phyloP scores from a whole-genome alignment of 2,888 invertebrate genomes.

The Cybosia mesomella region DNA sequence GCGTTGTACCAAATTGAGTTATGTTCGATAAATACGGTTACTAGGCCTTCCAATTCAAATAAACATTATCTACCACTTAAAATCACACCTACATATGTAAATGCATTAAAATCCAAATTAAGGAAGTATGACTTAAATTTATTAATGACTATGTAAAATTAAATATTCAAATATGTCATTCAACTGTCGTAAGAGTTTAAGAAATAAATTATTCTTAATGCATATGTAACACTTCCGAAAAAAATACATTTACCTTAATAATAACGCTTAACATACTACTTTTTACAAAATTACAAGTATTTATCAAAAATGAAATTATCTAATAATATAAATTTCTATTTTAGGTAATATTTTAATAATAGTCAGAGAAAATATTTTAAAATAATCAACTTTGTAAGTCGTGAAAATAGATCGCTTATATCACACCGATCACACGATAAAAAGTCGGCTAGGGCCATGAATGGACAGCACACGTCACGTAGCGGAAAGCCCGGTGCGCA shows the following conservation, averaged over 20 bases:
- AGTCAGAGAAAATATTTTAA: conserved; percentile 2
- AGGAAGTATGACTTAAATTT: conserved; percentile 17
- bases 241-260: conserved; percentile 1
- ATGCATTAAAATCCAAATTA: conserved; percentile 13
- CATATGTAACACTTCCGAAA: conserved; percentile 18
- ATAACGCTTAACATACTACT: background rate
- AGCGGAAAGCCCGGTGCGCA: conserved; percentile 61
- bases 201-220: conserved; percentile 11
- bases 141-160: conserved; percentile 14
- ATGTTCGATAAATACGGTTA: conserved; percentile 29
- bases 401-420: conserved; percentile 20
- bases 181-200: background rate
- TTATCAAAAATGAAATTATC: background rate
- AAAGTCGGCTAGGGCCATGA: conserved; percentile 54
- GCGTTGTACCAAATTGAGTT: conserved; percentile 34
- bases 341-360: background rate
- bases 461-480: conserved; percentile 57
- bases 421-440: conserved; percentile 16
- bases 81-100: conserved; percentile 17
- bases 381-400: conserved; percentile 12
- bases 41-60: conserved; percentile 13
- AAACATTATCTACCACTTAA: conserved; percentile 9
- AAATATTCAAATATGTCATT: conserved; percentile 23
- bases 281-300: background rate
- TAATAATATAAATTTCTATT: background rate